These are phyloP conservation scores for Anoplolepis gracilipes DNA, from an alignment of 1,140 invertebrate genomes.

Conservation along the genomic window DNA sequence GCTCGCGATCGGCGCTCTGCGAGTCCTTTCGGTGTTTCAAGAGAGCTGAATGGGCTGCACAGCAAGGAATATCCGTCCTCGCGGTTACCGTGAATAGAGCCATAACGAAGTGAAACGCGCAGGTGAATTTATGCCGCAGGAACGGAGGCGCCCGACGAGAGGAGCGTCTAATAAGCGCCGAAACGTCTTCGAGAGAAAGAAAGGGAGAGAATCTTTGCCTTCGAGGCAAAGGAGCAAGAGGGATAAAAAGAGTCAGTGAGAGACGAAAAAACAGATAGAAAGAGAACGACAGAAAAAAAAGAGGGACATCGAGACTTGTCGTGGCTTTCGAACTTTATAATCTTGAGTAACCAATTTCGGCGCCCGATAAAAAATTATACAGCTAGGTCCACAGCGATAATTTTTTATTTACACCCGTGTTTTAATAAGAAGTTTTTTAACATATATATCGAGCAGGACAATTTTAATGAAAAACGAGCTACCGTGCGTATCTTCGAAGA, in stretches of 20 bases:
- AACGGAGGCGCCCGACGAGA: constrained; percentile 74
- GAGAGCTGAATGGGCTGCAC: constrained; percentile 73
- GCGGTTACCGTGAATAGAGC: constrained; percentile 81
- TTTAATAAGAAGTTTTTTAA: constrained; percentile 31
- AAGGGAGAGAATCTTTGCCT: background rate
- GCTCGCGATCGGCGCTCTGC: constrained; percentile 34
- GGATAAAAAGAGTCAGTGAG: constrained; percentile 20
- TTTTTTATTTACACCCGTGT: constrained; percentile 44
- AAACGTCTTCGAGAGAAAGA: constrained; percentile 34
- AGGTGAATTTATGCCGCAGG: constrained; percentile 82
- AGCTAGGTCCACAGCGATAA: constrained; percentile 4
- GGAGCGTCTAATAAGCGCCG: constrained; percentile 58
- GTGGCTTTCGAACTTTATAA: constrained; percentile 40
- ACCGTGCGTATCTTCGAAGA: background rate
- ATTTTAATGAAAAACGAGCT: constrained; percentile 17
- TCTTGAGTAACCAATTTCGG: constrained; percentile 46
- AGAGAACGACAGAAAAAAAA: background rate
- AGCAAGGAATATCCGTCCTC: constrained; percentile 76
- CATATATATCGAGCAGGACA: background rate
- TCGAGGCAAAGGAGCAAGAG: constrained; percentile 39
- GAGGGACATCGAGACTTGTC: background rate
- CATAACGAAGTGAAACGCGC: constrained; percentile 82
- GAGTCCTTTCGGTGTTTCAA: constrained; percentile 49
- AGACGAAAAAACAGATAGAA: background rate
- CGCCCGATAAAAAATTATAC: constrained; percentile 31